Conservation (phyloP, 2,797 vertebrate genomes). For the Iguana delicatissima region DNA sequence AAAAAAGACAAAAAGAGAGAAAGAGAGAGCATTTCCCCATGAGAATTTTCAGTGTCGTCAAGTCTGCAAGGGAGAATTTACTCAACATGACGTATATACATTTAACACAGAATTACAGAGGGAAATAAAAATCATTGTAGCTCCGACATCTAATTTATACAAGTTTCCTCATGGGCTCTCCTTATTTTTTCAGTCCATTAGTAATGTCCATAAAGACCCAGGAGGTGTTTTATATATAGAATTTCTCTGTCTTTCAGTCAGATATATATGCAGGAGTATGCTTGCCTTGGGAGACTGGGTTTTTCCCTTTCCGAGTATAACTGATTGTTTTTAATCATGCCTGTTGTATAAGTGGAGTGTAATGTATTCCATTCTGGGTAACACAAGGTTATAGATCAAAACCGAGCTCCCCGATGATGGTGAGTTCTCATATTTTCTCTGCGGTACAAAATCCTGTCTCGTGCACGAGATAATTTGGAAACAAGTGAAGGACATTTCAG, state of each 20-base stretch:
- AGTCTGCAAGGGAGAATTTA: slow-evolving; percentile 42
- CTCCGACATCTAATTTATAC: slow-evolving; percentile 37
- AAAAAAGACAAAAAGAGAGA: no score
- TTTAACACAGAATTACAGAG: slow-evolving; percentile 41
- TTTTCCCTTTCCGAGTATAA: slow-evolving; percentile 60
- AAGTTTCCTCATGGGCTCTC: slow-evolving; percentile 50
- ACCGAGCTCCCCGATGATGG: neutral
- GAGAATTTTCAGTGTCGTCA: neutral
- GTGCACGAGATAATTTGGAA: neutral
- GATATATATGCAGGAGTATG: slow-evolving; percentile 40
- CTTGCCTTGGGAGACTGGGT: slow-evolving; percentile 62
- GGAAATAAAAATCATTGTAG: slow-evolving; percentile 41
- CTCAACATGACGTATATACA: slow-evolving; percentile 55
- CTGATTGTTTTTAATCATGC: slow-evolving; percentile 67
- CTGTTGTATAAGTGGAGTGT: slow-evolving; percentile 41
- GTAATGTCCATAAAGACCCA: slow-evolving; percentile 65
- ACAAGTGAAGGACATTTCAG: no score
- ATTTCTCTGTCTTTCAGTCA: slow-evolving; percentile 50
- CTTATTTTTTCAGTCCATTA: slow-evolving; percentile 48
- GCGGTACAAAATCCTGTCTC: slow-evolving; percentile 48
- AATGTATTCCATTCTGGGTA: slow-evolving; percentile 50
- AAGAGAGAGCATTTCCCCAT: neutral
- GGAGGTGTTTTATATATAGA: slow-evolving; percentile 53
- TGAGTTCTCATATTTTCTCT: neutral
- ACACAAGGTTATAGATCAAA: slow-evolving; percentile 51